A percentile compares a stretch with the other conserved stretches of the same genome.
Conservation (phyloP, 2,797 vertebrate species). For the Naso thynnoides region DNA sequence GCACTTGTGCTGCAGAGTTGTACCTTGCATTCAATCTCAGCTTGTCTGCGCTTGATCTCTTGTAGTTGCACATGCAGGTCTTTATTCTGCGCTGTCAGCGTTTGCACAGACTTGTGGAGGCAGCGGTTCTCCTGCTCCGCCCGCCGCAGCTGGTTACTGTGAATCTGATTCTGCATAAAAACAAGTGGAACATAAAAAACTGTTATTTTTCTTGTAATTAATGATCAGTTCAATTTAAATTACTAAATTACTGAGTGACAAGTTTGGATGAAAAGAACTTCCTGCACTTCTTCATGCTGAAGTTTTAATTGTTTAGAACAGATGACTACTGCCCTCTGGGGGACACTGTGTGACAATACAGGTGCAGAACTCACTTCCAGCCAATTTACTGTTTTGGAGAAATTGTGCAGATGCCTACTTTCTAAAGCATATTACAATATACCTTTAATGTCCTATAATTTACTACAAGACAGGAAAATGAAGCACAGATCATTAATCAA, state of each 20-base stretch:
- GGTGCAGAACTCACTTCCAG: not conserved
- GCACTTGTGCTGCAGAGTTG: slow-evolving; percentile 17
- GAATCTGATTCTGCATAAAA: slow-evolving; percentile 92
- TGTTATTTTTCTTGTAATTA: not conserved
- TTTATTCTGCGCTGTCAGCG: slow-evolving; percentile 92
- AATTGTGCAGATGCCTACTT: not conserved
- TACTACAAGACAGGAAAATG: not conserved
- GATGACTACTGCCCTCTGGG: slow-evolving; percentile 71
- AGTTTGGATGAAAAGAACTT: not conserved
- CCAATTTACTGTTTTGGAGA: not conserved
- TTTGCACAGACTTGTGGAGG: slow-evolving; percentile 88
- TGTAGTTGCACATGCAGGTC: slow-evolving; percentile 89
- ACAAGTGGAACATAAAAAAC: not conserved
- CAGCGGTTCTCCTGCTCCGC: slow-evolving; percentile 89
- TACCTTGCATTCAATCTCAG: slow-evolving; percentile 98
- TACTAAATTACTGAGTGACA: no score
- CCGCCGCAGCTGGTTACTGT: slow-evolving; percentile 92
- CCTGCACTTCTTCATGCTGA: not conserved
- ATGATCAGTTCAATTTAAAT: not conserved
- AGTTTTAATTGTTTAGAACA: not conserved
- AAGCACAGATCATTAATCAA: not conserved
- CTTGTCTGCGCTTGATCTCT: slow-evolving; percentile 93
- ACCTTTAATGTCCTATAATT: not conserved
- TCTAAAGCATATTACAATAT: not conserved
- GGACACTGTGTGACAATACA: slow-evolving; percentile 53